Evolutionary conservation across 1,140 invertebrate species (phyloP).

Genomic region (Zaprionus ghesquierei): DNA sequence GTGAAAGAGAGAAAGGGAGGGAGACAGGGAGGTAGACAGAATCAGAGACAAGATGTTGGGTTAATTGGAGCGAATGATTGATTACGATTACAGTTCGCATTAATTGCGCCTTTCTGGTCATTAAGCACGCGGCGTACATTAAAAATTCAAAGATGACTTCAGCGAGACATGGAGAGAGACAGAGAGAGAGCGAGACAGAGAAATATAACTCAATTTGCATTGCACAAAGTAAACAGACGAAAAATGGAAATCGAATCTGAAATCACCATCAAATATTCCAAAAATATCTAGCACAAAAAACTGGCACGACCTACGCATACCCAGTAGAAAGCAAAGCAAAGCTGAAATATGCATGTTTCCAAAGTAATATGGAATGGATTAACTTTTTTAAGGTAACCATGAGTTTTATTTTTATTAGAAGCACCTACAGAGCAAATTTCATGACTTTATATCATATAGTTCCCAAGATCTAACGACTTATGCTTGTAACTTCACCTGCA

Average conservation of each 20-base stretch:
- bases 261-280: not conserved
- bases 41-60: constrained; percentile 38
- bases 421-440: no score
- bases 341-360: not conserved
- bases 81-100: constrained; percentile 76
- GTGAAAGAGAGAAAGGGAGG: not conserved
- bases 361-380: no score
- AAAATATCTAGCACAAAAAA: not conserved
- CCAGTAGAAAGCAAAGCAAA: not conserved
- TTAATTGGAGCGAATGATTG: constrained; percentile 78
- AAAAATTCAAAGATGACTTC: constrained; percentile 43
- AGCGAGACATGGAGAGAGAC: not conserved
- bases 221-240: not conserved
- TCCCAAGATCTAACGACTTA: not conserved
- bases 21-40: not conserved
- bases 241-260: not conserved
- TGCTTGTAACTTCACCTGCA: not conserved
- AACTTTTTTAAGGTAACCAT: no score
- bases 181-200: not conserved
- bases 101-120: constrained; percentile 73
- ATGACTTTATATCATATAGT: no score
- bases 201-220: constrained; percentile 24
- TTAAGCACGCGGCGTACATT: constrained; percentile 55
- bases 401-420: no score
- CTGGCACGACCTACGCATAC: not conserved